Evolutionary conservation across 2,113 vertebrate species (phyloP), one percentile per base, ranked within the genome.

Genomic region (Anguilla japonica): DNA sequence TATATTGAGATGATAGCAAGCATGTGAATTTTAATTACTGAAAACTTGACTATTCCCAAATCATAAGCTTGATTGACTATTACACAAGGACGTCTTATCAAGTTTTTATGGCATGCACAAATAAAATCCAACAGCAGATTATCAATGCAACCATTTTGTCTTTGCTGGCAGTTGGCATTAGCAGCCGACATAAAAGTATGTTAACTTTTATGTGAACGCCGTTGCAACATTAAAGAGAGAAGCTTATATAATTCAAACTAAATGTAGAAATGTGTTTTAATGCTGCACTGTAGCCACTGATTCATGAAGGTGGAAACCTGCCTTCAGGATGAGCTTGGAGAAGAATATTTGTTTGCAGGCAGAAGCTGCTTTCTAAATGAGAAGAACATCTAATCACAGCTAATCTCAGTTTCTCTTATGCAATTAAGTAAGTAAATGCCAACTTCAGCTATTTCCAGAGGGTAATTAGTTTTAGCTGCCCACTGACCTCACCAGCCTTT

Each of bases 331-430:
- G 71, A 81, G 40, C 4, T 20, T 40, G 29, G 16, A 7, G 81
- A 82, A 11, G 46, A 26, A 83, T 22, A 71, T 41, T 80, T 81
- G 16, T 83, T 39, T 81, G 41, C 71, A 40, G 39, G 29, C 63
- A 81, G 79, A 29, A 67, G 41, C n/a, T 46, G 40, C 60, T 82
- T 60, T 81, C 34, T 60, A 81, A 50, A 85, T 57, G 29, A 82
- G 83, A 71, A 82, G n/a, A 22, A 63, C 80, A 81, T 39, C 57
- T 71, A 82, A 60, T 80, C 82, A 83, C 84, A 63, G 40, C 85
- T 83, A 67, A 90, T 87, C 46, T 82, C 50, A 43, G 67, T 87
- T 89, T 86, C 85, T 87, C 78, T 87, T 26, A n/a, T 83, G 80
- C 83, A 81, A 88, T 41, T 82, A 86, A 26, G 79, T 83, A 81